A percentile compares a stretch with the other conserved stretches of the same genome.
phyloP scores from a whole-genome alignment of 2,888 invertebrate genomes.

The Oligia latruncula region DNA sequence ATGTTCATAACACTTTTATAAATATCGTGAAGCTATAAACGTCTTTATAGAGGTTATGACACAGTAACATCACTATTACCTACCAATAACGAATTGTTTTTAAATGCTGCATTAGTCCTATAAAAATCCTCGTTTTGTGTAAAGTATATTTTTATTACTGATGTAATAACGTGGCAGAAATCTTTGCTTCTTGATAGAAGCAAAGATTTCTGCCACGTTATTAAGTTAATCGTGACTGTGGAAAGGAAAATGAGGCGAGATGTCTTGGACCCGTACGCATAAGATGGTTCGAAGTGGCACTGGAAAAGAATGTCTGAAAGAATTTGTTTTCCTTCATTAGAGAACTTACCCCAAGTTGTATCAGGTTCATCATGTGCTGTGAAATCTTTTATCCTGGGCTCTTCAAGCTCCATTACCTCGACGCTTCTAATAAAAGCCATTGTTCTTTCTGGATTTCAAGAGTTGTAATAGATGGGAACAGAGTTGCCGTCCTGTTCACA shows the following conservation, averaged over 20 bases:
- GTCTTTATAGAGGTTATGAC: slow-evolving; percentile 8
- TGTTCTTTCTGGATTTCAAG: neutral
- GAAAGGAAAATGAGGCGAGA: too few relatives aligned
- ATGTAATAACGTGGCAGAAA: too few relatives aligned
- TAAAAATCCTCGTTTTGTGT: neutral
- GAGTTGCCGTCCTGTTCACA: neutral
- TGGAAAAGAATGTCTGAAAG: neutral
- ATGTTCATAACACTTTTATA: neutral
- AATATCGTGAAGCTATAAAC: neutral
- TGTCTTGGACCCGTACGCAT: too few relatives aligned
- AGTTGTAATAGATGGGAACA: neutral
- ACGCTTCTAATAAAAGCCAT: neutral
- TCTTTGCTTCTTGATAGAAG: too few relatives aligned
- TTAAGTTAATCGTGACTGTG: neutral
- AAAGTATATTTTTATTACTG: neutral
- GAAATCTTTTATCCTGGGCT: neutral
- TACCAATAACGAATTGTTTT: slow-evolving; percentile 39
- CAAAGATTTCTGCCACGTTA: neutral
- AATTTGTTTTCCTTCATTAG: neutral
- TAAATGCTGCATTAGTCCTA: slow-evolving; percentile 41
- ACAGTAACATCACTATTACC: neutral
- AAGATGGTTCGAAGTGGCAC: neutral
- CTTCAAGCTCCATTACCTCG: too few relatives aligned
- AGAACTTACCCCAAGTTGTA: neutral
- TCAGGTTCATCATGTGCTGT: neutral